phyloP scores from a whole-genome alignment of 2,113 vertebrate genomes.

The Antennarius striatus region DNA sequence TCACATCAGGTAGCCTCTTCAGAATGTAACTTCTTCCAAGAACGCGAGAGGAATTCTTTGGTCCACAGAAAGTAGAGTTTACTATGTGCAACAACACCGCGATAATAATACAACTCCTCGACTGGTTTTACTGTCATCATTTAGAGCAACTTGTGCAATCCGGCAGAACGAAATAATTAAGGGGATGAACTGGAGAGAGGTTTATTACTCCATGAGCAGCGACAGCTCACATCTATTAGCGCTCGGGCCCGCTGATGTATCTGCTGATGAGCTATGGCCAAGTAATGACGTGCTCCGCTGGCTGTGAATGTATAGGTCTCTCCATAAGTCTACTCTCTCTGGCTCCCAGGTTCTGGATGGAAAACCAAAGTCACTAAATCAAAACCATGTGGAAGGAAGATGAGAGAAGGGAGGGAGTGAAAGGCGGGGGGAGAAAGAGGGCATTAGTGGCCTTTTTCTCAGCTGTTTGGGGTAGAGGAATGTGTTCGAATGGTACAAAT shows the following conservation, averaged over 20 bases:
- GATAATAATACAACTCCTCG: conserved; percentile 8
- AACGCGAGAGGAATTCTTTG: background rate
- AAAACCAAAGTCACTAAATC: conserved; percentile 77
- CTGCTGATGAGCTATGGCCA: conserved; percentile 69
- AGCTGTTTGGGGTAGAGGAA: conserved; percentile 61
- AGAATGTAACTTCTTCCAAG: conserved; percentile 8
- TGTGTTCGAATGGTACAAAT: conserved; percentile 72
- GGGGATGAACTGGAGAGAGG: conserved; percentile 51
- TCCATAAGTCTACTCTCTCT: conserved; percentile 53
- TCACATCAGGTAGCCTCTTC: conserved; percentile 13
- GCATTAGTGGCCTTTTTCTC: conserved; percentile 53
- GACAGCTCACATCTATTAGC: conserved; percentile 66
- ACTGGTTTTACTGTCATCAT: conserved; percentile 32
- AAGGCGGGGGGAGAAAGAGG: conserved; percentile 1
- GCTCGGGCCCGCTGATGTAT: conserved; percentile 62
- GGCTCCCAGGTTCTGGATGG: conserved; percentile 61
- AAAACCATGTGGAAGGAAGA: conserved; percentile 62
- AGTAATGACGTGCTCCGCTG: conserved; percentile 69
- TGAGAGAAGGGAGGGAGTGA: conserved; percentile 30
- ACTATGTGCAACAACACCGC: background rate
- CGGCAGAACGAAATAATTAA: conserved; percentile 58
- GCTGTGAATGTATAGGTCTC: conserved; percentile 71
- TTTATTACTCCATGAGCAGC: conserved; percentile 66
- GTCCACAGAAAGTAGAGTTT: background rate
- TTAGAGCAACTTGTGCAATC: conserved; percentile 38